A percentile compares a stretch with the other conserved stretches of the same genome.
These are phyloP conservation scores for Torymus aiolomorphi DNA, from an alignment of 2,888 invertebrate species.

Conservation along the genomic window DNA sequence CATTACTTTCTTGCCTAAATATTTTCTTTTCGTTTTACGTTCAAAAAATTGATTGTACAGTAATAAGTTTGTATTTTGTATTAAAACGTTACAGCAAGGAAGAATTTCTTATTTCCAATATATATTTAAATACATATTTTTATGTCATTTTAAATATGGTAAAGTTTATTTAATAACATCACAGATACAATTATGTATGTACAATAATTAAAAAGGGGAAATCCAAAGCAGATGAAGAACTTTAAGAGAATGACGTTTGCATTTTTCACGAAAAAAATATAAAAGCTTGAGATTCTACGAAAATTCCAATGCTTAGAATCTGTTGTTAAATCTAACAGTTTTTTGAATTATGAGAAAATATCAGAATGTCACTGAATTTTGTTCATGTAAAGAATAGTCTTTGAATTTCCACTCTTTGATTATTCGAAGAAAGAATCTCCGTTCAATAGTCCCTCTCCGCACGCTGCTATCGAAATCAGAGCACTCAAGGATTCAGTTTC, in stretches of 20 bases:
- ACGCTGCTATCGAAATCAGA: constrained; percentile 66
- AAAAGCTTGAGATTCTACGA: neutral
- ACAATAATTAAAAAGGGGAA: constrained; percentile 62
- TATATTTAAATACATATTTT: constrained; percentile 51
- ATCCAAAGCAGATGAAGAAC: constrained; percentile 49
- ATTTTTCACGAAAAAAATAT: neutral
- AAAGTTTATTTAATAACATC: constrained; percentile 74
- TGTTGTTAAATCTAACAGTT: constrained; percentile 9
- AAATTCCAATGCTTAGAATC: neutral
- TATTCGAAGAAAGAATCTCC: constrained; percentile 36
- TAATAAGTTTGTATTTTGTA: constrained; percentile 39
- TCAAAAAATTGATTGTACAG: constrained; percentile 51
- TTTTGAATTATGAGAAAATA: neutral
- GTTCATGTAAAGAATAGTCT: constrained; percentile 3
- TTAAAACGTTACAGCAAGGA: constrained; percentile 50
- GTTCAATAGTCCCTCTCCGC: constrained; percentile 55
- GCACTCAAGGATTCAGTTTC: constrained; percentile 71
- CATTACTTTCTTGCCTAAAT: constrained; percentile 32
- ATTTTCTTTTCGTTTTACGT: constrained; percentile 36
- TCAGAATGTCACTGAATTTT: too few species aligned
- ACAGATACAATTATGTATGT: constrained; percentile 75
- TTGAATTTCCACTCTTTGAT: constrained; percentile 52
- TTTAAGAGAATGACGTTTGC: constrained; percentile 56
- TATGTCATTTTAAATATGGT: constrained; percentile 69
- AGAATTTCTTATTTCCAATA: constrained; percentile 47